A percentile compares a stretch with the other conserved stretches of the same genome.
phyloP scores from a whole-genome alignment of 2,113 vertebrate species.

The Tapirus terrestris region DNA sequence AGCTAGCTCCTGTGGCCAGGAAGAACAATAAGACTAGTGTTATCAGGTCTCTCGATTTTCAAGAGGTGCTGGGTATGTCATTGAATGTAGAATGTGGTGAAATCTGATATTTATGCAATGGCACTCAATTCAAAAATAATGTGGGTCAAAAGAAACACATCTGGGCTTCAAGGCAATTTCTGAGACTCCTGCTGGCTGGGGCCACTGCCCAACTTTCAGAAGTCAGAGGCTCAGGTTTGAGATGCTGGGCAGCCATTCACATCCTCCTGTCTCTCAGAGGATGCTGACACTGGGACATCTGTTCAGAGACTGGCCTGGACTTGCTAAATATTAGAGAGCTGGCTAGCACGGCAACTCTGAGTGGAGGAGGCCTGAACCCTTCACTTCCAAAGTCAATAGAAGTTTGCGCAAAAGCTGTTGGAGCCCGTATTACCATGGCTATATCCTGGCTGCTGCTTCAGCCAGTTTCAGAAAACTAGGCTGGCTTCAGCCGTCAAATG shows the following conservation, averaged over 20 bases:
- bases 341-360: background rate
- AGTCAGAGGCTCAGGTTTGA: background rate
- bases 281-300: background rate
- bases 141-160: background rate
- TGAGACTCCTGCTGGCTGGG: background rate
- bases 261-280: background rate
- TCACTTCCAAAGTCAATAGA: background rate
- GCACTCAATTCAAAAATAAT: background rate
- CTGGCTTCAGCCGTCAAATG: background rate
- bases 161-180: background rate
- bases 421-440: background rate
- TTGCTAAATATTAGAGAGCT: background rate
- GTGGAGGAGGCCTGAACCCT: background rate
- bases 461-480: constrained; percentile 40
- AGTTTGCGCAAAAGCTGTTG: background rate
- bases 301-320: background rate
- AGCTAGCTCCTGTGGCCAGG: background rate
- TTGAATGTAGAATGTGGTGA: background rate
- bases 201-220: background rate
- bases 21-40: background rate
- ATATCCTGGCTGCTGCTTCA: background rate
- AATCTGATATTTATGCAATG: background rate
- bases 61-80: background rate
- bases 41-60: background rate
- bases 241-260: background rate